These are phyloP conservation scores for Tiliacea citrago DNA, from an alignment of 2,888 invertebrate species.

Conservation along the genomic window DNA sequence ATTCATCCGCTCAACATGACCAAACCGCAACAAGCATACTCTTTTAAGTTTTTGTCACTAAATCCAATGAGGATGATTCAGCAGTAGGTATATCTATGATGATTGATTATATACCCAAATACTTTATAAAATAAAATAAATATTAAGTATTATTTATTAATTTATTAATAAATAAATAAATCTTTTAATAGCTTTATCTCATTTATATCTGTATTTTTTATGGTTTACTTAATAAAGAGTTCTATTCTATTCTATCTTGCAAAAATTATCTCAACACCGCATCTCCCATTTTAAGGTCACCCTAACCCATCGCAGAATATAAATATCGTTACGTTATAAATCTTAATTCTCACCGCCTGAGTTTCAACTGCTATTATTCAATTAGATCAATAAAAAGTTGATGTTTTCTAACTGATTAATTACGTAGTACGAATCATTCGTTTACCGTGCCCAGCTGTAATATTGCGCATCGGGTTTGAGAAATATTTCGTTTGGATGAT, in stretches of 20 bases:
- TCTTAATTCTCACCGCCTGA: slow-evolving; percentile 42
- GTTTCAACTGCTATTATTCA: slow-evolving; percentile 59
- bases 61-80: too few species aligned
- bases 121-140: too few species aligned
- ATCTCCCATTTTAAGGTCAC: slow-evolving; percentile 15
- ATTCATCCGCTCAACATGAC: too few species aligned
- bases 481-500: background rate
- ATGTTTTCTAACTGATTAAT: slow-evolving; percentile 60
- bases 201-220: too few species aligned
- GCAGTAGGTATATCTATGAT: too few species aligned
- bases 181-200: too few species aligned
- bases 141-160: too few species aligned
- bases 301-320: slow-evolving; percentile 18
- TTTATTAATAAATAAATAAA: too few species aligned
- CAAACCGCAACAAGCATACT: too few species aligned
- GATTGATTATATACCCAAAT: too few species aligned
- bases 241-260: background rate
- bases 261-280: background rate
- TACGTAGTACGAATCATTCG: slow-evolving; percentile 42
- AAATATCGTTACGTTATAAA: slow-evolving; percentile 52
- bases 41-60: too few species aligned
- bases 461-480: background rate
- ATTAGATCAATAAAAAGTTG: slow-evolving; percentile 57
- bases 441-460: background rate
- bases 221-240: too few species aligned